Evolutionary conservation across 2,113 vertebrate genomes (phyloP).

Genomic region (Gobius niger): DNA sequence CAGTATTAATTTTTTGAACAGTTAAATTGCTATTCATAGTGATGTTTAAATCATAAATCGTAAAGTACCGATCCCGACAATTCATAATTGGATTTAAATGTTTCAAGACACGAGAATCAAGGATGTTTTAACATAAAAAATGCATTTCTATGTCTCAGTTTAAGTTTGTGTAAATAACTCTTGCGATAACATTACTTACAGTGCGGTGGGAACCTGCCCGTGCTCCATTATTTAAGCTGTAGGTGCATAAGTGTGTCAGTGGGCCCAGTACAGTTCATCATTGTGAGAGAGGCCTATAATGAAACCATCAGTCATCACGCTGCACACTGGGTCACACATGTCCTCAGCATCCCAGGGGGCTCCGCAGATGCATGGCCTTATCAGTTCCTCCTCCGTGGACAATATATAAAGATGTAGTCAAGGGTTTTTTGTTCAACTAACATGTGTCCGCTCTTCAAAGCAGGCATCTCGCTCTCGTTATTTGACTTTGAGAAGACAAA

Average conservation of each 20-base stretch:
- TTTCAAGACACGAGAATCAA: too few species aligned
- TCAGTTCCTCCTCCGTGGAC: background rate
- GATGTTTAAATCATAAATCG: too few species aligned
- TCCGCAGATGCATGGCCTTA: background rate
- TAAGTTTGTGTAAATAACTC: background rate
- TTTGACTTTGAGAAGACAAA: constrained; percentile 14
- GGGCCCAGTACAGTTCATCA: background rate
- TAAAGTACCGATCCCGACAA: too few species aligned
- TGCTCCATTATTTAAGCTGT: constrained; percentile 2
- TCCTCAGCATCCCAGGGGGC: constrained; percentile 3
- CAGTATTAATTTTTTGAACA: too few species aligned
- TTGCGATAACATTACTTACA: background rate
- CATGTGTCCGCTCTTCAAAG: background rate
- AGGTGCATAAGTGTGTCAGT: constrained; percentile 3
- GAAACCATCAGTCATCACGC: constrained; percentile 12
- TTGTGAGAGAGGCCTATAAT: constrained; percentile 3
- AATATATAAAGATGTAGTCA: background rate
- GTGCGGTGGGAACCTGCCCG: background rate
- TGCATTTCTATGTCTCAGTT: too few species aligned
- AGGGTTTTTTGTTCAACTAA: background rate
- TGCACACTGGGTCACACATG: constrained; percentile 2
- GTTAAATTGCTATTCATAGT: too few species aligned
- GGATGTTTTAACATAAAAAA: too few species aligned
- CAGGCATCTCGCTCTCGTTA: background rate
- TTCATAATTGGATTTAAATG: too few species aligned